Conservation (phyloP, 2,888 invertebrate genomes). For the Pyrrhia umbra region DNA sequence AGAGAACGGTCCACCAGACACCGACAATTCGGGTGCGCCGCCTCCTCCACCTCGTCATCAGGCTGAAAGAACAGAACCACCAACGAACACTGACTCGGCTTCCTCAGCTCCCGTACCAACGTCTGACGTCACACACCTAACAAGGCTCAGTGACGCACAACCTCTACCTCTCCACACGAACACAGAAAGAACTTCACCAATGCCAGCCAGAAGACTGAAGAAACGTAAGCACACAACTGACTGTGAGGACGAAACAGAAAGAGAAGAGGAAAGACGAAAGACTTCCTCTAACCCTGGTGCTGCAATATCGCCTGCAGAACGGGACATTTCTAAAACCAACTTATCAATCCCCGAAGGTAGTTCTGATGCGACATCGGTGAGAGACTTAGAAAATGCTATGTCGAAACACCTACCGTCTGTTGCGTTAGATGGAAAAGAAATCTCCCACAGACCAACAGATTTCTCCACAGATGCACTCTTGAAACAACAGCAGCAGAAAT, state of each 20-base stretch:
- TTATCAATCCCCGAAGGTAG: slow-evolving; percentile 81
- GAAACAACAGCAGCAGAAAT: slow-evolving; percentile 94
- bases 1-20: slow-evolving; percentile 96
- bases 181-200: slow-evolving; percentile 89
- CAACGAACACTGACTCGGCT: slow-evolving; percentile 80
- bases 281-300: slow-evolving; percentile 84
- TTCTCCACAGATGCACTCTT: slow-evolving; percentile 96
- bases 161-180: slow-evolving; percentile 84
- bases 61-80: slow-evolving; percentile 82
- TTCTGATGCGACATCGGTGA: slow-evolving; percentile 92
- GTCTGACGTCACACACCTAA: slow-evolving; percentile 85
- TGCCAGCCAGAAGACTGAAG: slow-evolving; percentile 91
- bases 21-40: slow-evolving; percentile 91
- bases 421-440: slow-evolving; percentile 88
- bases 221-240: slow-evolving; percentile 87
- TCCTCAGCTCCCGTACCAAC: slow-evolving; percentile 84
- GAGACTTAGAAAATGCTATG: slow-evolving; percentile 98
- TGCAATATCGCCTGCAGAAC: slow-evolving; percentile 82
- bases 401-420: slow-evolving; percentile 95
- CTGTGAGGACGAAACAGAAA: slow-evolving; percentile 83
- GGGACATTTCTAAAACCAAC: slow-evolving; percentile 83
- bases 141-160: slow-evolving; percentile 83
- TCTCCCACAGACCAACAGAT: slow-evolving; percentile 94
- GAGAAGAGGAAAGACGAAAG: slow-evolving; percentile 86
- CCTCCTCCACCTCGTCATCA: slow-evolving; percentile 81